Conservation (phyloP, 1,140 invertebrate species). For the Ceratosolen fusciceps region DNA sequence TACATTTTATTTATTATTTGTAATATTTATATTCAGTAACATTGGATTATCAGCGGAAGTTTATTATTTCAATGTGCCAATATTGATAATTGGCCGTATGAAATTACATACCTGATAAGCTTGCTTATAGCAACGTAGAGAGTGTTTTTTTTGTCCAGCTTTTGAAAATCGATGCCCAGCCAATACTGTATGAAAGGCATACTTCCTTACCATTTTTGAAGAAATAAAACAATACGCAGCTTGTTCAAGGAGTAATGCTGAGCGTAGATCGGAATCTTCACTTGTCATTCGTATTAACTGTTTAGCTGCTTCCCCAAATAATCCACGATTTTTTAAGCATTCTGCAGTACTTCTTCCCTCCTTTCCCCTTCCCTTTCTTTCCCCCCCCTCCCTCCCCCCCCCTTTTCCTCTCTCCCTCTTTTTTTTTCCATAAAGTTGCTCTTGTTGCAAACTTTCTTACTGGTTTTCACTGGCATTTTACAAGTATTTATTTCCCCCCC, state of each 20-base stretch:
- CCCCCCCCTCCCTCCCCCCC: no score
- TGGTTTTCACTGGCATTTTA: conserved; percentile 86
- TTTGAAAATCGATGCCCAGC: conserved; percentile 94
- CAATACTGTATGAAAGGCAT: conserved; percentile 97
- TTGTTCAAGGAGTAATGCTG: conserved; percentile 94
- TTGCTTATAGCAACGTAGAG: conserved; percentile 91
- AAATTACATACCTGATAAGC: conserved; percentile 74
- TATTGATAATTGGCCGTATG: neutral
- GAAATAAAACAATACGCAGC: conserved; percentile 93
- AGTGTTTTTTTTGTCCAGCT: conserved; percentile 91
- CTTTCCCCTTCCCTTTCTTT: no score
- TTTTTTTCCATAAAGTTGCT: conserved; percentile 89
- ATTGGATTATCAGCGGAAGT: no score
- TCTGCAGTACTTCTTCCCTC: no score
- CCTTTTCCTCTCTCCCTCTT: no score
- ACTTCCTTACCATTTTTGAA: conserved; percentile 89
- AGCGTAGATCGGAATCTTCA: conserved; percentile 92
- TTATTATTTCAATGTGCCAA: neutral
- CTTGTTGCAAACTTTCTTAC: conserved; percentile 93
- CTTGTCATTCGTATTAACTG: conserved; percentile 95
- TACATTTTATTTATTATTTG: conserved; percentile 6
- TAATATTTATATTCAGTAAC: no score
- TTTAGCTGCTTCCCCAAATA: conserved; percentile 91
- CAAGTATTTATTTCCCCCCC: conserved; percentile 91
- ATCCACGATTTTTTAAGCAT: conserved; percentile 82